phyloP scores from a whole-genome alignment of 2,113 vertebrate species.

The Thryonomys swinderianus region DNA sequence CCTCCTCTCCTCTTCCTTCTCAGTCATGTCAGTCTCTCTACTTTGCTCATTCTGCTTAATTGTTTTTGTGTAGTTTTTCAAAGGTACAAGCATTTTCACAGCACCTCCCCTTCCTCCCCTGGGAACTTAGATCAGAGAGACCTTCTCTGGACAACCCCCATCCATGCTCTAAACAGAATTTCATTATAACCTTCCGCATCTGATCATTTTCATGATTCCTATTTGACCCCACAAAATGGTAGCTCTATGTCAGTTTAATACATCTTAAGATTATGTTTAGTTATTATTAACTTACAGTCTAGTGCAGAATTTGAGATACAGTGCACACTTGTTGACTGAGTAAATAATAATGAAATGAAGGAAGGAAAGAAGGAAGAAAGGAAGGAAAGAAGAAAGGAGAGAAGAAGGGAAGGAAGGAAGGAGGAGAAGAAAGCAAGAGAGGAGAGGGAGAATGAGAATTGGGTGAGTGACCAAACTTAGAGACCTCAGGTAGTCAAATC shows the following conservation, averaged over 20 bases:
- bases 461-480: not conserved
- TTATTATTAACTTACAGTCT: not conserved
- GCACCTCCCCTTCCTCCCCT: not conserved
- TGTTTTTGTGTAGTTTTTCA: not conserved
- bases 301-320: not conserved
- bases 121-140: not conserved
- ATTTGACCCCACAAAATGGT: not conserved
- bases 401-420: no score
- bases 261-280: not conserved
- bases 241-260: not conserved
- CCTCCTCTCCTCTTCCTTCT: not conserved
- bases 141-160: not conserved
- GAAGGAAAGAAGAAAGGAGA: no score
- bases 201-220: not conserved
- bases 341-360: not conserved
- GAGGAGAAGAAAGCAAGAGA: not conserved
- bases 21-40: accelerated
- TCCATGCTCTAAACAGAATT: not conserved
- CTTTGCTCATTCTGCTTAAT: not conserved
- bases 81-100: not conserved
- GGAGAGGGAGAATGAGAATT: no score
- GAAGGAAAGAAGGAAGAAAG: not conserved
- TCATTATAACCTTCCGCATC: not conserved
- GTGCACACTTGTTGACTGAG: not conserved
- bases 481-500: not conserved